Evolutionary conservation across 2,888 invertebrate genomes (phyloP).

Genomic region (Catonia carolina): DNA sequence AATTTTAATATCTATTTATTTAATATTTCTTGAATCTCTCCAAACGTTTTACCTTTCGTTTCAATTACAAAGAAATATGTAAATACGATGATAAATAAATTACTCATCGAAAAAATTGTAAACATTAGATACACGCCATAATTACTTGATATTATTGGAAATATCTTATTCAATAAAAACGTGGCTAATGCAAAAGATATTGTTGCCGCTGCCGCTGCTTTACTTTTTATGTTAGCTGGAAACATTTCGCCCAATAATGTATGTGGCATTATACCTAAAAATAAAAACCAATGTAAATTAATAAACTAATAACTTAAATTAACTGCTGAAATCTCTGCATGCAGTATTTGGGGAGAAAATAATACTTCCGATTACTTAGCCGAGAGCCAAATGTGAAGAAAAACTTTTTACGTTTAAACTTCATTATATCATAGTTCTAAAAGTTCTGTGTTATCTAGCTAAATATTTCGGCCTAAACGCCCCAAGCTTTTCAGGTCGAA

Average conservation of each 20-base stretch:
- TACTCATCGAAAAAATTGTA: constrained; percentile 51
- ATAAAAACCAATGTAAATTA: constrained; percentile 35
- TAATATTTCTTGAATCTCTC: constrained; percentile 51
- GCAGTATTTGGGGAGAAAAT: too few species aligned
- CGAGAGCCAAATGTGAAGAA: too few species aligned
- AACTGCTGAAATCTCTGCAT: too few species aligned
- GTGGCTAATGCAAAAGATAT: constrained; percentile 31
- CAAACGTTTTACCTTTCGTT: constrained; percentile 62
- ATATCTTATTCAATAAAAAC: constrained; percentile 42
- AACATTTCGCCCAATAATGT: constrained; percentile 33
- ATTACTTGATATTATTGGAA: constrained; percentile 51
- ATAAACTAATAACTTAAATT: too few species aligned
- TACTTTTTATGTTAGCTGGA: constrained; percentile 33
- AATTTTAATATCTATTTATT: neutral
- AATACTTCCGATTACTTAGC: too few species aligned
- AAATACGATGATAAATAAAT: constrained; percentile 51
- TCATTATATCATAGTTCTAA: too few species aligned
- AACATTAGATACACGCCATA: constrained; percentile 60
- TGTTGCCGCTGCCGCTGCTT: constrained; percentile 32
- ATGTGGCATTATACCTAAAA: constrained; percentile 44
- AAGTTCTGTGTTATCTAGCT: too few species aligned
- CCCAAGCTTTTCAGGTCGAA: too few species aligned
- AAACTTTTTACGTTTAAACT: too few species aligned
- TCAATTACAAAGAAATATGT: constrained; percentile 52
- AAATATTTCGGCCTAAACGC: too few species aligned